Conservation (phyloP, 1,140 invertebrate species). For the Cydia amplana region DNA sequence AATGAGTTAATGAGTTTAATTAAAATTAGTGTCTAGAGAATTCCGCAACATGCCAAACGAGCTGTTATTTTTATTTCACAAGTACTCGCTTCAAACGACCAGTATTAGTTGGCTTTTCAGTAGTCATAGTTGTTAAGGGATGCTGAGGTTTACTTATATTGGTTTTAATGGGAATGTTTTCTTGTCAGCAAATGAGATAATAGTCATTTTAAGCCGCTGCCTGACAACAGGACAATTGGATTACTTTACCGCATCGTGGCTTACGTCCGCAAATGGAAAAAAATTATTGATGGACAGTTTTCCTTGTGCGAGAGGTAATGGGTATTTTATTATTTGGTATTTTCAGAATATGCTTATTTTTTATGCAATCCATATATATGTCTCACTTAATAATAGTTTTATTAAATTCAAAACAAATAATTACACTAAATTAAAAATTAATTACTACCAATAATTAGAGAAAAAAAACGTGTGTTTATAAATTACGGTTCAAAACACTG, state of each 20-base stretch:
- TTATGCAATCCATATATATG: too few relatives aligned
- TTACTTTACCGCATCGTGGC: conserved; percentile 1
- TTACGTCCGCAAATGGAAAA: not conserved
- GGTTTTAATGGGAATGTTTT: not conserved
- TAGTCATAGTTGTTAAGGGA: not conserved
- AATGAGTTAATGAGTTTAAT: conserved; percentile 15
- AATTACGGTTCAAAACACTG: too few relatives aligned
- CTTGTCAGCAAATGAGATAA: not conserved
- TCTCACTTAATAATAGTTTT: too few relatives aligned
- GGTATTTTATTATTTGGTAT: not conserved
- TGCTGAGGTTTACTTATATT: not conserved
- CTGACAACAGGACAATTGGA: conserved; percentile 12
- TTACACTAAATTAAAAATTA: too few relatives aligned
- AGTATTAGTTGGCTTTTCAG: not conserved
- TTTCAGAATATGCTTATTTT: not conserved
- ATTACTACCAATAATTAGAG: too few relatives aligned
- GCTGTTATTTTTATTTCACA: not conserved
- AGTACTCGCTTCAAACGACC: not conserved
- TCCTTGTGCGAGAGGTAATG: conserved; percentile 2
- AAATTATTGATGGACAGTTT: not conserved
- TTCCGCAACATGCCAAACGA: not conserved
- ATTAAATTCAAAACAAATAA: too few relatives aligned
- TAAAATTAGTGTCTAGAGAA: not conserved
- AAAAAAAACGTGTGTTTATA: too few relatives aligned
- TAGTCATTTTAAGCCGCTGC: not conserved